These are phyloP conservation scores for Aphrophora alni DNA, from an alignment of 2,888 invertebrate species.

Conservation along the genomic window DNA sequence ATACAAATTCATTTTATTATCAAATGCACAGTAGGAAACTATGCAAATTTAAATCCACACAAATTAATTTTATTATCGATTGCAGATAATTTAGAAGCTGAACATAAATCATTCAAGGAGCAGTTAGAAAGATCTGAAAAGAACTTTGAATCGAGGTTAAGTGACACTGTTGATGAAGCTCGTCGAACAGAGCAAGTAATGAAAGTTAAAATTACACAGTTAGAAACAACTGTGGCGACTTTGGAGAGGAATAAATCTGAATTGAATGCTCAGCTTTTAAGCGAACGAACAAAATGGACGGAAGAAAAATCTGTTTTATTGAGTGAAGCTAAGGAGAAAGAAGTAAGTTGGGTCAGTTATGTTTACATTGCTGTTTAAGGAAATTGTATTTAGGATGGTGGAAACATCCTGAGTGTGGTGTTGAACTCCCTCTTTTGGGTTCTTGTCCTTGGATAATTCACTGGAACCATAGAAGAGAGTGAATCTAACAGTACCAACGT, in stretches of 20 bases:
- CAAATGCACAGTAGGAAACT: too few species aligned
- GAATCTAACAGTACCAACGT: too few species aligned
- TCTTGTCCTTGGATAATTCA: too few species aligned
- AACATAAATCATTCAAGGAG: background rate
- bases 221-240: constrained; percentile 23
- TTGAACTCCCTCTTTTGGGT: too few species aligned
- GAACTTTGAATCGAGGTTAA: background rate
- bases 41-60: too few species aligned
- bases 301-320: constrained; percentile 29
- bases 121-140: background rate
- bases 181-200: constrained; percentile 29
- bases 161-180: background rate
- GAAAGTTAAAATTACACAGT: constrained; percentile 3
- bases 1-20: too few species aligned
- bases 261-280: constrained; percentile 6
- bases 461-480: too few species aligned
- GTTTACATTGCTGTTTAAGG: background rate
- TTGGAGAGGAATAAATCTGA: constrained; percentile 9
- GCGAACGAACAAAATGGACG: constrained; percentile 21
- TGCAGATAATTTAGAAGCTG: background rate
- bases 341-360: too few species aligned
- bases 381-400: too few species aligned
- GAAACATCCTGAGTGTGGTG: too few species aligned
- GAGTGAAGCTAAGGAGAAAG: constrained; percentile 31
- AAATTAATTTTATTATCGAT: background rate